Conservation (phyloP, 2,113 vertebrate species). For the Cephalopholis sonnerati region DNA sequence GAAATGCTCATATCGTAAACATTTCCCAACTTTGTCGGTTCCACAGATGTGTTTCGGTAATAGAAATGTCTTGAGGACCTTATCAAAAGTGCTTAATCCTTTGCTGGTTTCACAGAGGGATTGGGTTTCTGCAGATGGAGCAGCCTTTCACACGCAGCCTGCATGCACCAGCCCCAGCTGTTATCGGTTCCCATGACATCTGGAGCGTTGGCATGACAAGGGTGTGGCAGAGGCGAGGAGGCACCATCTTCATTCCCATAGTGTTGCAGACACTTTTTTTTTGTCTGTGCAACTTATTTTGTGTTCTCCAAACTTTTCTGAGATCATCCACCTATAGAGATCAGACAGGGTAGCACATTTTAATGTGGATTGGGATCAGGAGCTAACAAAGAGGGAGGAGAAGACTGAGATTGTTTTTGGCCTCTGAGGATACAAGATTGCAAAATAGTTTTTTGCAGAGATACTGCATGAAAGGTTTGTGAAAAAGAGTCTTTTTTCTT, state of each 20-base stretch:
- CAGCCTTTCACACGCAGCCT: conserved; percentile 79
- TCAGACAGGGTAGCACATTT: not conserved
- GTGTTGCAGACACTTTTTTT: not conserved
- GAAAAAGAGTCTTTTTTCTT: not conserved
- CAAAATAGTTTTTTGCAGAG: conserved; percentile 19
- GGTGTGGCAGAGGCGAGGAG: conserved; percentile 70
- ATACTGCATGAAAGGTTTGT: not conserved
- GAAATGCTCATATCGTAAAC: conserved; percentile 41
- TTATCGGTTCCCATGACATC: conserved; percentile 85
- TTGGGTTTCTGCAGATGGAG: conserved; percentile 83
- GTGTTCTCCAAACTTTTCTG: not conserved
- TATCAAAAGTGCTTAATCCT: conserved; percentile 85
- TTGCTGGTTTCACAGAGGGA: conserved; percentile 86
- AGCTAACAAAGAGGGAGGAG: not conserved
- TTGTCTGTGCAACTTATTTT: conserved; percentile 7
- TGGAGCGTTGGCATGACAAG: conserved; percentile 82
- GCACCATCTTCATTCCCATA: conserved; percentile 61
- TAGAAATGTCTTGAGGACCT: conserved; percentile 83
- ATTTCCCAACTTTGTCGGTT: conserved; percentile 28
- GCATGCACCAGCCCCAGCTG: conserved; percentile 82
- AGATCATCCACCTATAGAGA: not conserved
- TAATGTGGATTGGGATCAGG: not conserved
- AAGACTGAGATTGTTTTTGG: not conserved
- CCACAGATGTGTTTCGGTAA: conserved; percentile 74
- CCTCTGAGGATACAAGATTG: not conserved